Conservation (phyloP, 2,888 invertebrate species). For the Candidula unifasciata region DNA sequence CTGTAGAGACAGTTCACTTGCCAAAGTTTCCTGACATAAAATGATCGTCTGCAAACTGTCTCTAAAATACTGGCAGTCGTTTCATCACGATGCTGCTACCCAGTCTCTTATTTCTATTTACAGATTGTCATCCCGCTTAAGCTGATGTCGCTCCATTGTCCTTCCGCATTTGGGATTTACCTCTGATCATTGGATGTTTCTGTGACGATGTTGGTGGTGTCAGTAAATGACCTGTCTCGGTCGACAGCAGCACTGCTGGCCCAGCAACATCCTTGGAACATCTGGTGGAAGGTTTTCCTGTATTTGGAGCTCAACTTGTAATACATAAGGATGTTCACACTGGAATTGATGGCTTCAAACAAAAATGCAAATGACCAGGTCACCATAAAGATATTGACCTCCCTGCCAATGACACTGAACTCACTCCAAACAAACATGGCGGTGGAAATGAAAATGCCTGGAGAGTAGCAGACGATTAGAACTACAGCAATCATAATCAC, state of each 20-base stretch:
- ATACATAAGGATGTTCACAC: constrained; percentile 37
- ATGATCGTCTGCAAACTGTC: too few species aligned
- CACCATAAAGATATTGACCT: constrained; percentile 30
- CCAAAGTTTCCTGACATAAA: too few species aligned
- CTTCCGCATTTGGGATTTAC: neutral
- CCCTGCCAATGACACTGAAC: constrained; percentile 16
- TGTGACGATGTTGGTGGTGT: neutral
- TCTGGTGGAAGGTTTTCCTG: constrained; percentile 13
- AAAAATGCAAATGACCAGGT: constrained; percentile 28
- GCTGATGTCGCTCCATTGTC: too few species aligned
- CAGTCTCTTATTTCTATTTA: too few species aligned
- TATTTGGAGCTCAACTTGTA: constrained; percentile 31
- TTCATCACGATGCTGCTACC: too few species aligned
- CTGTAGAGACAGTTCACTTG: too few species aligned
- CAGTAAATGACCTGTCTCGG: constrained; percentile 19
- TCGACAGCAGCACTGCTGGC: neutral
- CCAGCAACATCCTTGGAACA: neutral
- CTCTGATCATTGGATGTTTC: neutral
- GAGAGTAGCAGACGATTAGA: constrained; percentile 19
- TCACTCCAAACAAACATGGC: constrained; percentile 16
- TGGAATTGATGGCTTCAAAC: constrained; percentile 32
- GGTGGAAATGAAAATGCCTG: constrained; percentile 15
- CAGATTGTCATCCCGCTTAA: too few species aligned
- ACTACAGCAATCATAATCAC: constrained; percentile 32
- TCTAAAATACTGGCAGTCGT: too few species aligned